These are phyloP conservation scores for Microcebus griseorufus DNA, from an alignment of 2,113 vertebrate genomes.

Conservation along the genomic window DNA sequence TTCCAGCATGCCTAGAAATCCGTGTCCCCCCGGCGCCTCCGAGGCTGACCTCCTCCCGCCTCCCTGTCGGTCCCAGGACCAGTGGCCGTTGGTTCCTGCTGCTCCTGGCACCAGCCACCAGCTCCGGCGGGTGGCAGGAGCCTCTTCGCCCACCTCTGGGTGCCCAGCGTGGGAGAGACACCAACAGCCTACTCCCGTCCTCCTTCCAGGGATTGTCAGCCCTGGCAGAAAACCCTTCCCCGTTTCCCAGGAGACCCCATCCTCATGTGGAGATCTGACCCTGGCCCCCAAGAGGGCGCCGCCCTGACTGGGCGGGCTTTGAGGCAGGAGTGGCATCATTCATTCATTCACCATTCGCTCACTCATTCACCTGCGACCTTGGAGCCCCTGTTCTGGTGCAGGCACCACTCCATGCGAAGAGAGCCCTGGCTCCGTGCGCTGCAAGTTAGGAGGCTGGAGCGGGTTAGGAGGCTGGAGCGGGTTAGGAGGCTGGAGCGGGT, in stretches of 20 bases:
- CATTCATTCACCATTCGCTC: too few relatives aligned
- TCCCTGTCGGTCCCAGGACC: not conserved
- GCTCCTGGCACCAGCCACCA: too few relatives aligned
- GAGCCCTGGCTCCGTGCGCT: not conserved
- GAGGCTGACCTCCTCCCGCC: not conserved
- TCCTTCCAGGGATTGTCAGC: not conserved
- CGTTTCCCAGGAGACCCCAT: not conserved
- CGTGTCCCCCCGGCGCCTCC: not conserved
- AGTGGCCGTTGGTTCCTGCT: too few relatives aligned
- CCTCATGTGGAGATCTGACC: not conserved
- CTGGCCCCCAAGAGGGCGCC: not conserved
- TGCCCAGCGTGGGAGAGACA: not conserved
- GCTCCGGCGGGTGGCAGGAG: not conserved
- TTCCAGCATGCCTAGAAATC: not conserved
- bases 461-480: fast-evolving
- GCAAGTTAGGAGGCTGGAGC: fast-evolving
- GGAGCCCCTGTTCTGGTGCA: not conserved
- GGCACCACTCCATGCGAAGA: fast-evolving
- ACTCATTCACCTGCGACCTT: not conserved
- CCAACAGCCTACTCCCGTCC: not conserved
- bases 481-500: fast-evolving
- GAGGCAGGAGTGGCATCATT: not conserved
- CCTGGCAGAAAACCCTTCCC: not conserved
- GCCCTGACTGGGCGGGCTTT: not conserved
- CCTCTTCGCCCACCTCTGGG: not conserved